Evolutionary conservation across 2,888 invertebrate species (phyloP).

Genomic region (Dynastes grantii): DNA sequence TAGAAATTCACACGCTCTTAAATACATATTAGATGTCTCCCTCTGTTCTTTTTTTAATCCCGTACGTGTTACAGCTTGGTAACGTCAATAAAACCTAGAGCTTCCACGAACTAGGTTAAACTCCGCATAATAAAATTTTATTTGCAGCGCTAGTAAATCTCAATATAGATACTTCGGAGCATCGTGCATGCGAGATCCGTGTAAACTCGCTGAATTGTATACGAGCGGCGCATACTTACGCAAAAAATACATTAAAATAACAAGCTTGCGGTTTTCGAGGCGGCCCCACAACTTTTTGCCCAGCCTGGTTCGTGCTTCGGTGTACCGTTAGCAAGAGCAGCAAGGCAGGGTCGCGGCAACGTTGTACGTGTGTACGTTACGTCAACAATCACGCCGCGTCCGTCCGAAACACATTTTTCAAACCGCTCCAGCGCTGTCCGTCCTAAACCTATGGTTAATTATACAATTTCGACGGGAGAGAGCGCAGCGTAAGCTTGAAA

Average conservation of each 20-base stretch:
- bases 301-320: background rate
- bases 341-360: background rate
- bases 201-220: background rate
- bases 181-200: background rate
- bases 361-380: background rate
- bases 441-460: too few species aligned
- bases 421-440: too few species aligned
- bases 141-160: background rate
- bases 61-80: too few species aligned
- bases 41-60: too few species aligned
- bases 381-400: background rate
- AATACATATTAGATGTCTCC: too few species aligned
- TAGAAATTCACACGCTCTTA: too few species aligned
- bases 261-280: constrained; percentile 9
- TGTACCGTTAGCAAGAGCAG: background rate
- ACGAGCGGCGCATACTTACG: background rate
- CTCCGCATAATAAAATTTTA: background rate
- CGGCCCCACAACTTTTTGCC: constrained; percentile 8
- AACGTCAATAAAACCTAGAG: too few species aligned
- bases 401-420: constrained; percentile 3
- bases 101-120: too few species aligned
- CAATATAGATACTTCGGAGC: background rate
- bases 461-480: too few species aligned
- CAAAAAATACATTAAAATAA: constrained; percentile 23
- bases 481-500: too few species aligned